These are phyloP conservation scores for Meloe dianella DNA, from an alignment of 2,888 invertebrate genomes.

Conservation along the genomic window DNA sequence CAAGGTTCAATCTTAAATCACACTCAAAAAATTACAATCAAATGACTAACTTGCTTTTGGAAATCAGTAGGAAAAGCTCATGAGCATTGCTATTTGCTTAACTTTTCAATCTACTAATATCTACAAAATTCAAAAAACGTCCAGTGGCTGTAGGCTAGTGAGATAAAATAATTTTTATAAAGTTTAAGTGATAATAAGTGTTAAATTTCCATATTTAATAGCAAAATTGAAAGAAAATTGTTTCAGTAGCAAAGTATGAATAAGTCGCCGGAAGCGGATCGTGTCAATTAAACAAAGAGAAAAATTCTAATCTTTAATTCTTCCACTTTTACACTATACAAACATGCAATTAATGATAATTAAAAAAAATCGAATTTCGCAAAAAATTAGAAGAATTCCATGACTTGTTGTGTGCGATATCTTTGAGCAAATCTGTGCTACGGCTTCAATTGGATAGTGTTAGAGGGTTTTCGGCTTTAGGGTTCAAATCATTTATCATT, in stretches of 20 bases:
- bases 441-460: background rate
- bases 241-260: background rate
- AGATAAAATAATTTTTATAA: background rate
- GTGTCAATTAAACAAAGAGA: background rate
- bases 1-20: background rate
- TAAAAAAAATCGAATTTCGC: too few species aligned
- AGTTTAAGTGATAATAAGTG: background rate
- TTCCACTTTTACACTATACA: background rate
- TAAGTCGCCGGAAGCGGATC: background rate
- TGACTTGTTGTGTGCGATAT: background rate
- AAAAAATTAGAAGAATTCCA: too few species aligned
- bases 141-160: too few species aligned
- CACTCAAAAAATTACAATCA: background rate
- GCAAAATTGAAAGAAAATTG: slow-evolving; percentile 1
- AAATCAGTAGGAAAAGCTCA: too few species aligned
- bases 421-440: slow-evolving; percentile 5
- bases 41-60: background rate
- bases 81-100: too few species aligned
- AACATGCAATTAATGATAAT: background rate
- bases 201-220: background rate
- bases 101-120: too few species aligned
- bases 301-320: background rate
- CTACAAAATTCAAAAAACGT: too few species aligned
- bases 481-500: slow-evolving; percentile 52
- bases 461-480: slow-evolving; percentile 16